Conservation (phyloP, 2,888 invertebrate genomes). For the Lepidocyrtoides sp. region DNA sequence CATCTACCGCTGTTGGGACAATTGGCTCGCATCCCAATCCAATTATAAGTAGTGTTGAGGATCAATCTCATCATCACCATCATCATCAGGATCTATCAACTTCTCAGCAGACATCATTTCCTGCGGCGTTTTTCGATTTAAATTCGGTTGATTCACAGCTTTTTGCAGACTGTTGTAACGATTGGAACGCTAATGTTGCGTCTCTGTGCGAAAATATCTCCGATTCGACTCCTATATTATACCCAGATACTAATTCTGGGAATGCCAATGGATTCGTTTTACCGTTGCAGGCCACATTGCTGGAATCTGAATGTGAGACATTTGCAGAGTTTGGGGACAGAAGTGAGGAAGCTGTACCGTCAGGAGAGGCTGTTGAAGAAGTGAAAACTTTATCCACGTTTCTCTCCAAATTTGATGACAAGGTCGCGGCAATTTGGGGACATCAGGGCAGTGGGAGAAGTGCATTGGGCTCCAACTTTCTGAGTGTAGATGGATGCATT, state of each 20-base stretch:
- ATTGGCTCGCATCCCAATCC: slow-evolving; percentile 80
- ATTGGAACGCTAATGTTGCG: slow-evolving; percentile 73
- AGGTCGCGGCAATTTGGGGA: slow-evolving; percentile 85
- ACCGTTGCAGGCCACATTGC: neutral
- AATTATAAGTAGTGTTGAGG: slow-evolving; percentile 71
- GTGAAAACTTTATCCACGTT: slow-evolving; percentile 84
- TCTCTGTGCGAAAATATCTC: slow-evolving; percentile 69
- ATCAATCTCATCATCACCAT: slow-evolving; percentile 73
- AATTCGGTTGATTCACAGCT: slow-evolving; percentile 67
- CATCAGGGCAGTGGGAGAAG: slow-evolving; percentile 57
- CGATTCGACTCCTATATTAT: slow-evolving; percentile 67
- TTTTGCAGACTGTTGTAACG: slow-evolving; percentile 67
- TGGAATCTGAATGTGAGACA: slow-evolving; percentile 34
- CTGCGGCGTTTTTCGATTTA: slow-evolving; percentile 71
- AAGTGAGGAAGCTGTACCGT: neutral
- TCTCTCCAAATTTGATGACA: slow-evolving; percentile 85
- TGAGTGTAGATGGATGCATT: slow-evolving; percentile 68
- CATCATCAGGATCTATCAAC: slow-evolving; percentile 78
- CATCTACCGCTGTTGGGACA: slow-evolving; percentile 69
- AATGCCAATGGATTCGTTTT: slow-evolving; percentile 50
- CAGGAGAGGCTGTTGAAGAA: slow-evolving; percentile 79
- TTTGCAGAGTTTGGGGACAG: slow-evolving; percentile 54
- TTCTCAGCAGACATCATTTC: slow-evolving; percentile 69
- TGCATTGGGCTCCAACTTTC: slow-evolving; percentile 49
- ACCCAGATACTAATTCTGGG: slow-evolving; percentile 43